phyloP scores from a whole-genome alignment of 2,888 invertebrate genomes.

The Eupelmus urozonus region DNA sequence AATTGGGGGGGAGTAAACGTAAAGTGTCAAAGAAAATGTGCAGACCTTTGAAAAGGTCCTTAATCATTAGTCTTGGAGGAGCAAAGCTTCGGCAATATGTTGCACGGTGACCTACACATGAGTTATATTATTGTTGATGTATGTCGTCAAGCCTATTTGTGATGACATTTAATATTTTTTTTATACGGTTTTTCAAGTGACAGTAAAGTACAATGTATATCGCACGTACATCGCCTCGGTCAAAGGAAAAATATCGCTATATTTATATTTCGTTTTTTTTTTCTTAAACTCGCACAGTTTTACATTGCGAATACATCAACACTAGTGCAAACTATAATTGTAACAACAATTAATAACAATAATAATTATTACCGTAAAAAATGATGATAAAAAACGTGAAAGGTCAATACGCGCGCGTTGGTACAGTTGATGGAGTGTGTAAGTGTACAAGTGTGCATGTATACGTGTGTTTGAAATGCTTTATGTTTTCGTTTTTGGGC shows the following conservation, averaged over 20 bases:
- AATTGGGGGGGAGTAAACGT: too few species aligned
- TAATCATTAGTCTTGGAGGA: conserved; percentile 7
- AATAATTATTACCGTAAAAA: conserved; percentile 34
- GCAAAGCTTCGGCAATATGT: conserved; percentile 3
- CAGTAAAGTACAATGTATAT: conserved; percentile 47
- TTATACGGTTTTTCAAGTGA: conserved; percentile 14
- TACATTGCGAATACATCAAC: conserved; percentile 15
- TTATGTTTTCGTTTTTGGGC: background rate
- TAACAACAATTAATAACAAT: conserved; percentile 37
- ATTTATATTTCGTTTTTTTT: background rate
- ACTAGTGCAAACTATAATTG: conserved; percentile 33
- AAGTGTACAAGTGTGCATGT: background rate
- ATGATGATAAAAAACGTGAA: conserved; percentile 33
- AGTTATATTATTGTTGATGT: background rate
- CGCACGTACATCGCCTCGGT: background rate
- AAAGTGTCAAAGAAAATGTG: conserved; percentile 8
- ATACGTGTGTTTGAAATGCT: background rate
- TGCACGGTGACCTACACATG: conserved; percentile 14
- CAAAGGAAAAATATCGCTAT: conserved; percentile 7
- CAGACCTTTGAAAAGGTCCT: conserved; percentile 2
- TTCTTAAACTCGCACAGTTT: too few species aligned
- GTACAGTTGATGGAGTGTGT: too few species aligned
- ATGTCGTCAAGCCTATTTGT: background rate
- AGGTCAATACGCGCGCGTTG: background rate
- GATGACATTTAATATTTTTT: background rate